Evolutionary conservation across 2,797 vertebrate species (phyloP), one percentile per base, ranked within the genome.

Genomic region (Hoplostethus atlanticus): DNA sequence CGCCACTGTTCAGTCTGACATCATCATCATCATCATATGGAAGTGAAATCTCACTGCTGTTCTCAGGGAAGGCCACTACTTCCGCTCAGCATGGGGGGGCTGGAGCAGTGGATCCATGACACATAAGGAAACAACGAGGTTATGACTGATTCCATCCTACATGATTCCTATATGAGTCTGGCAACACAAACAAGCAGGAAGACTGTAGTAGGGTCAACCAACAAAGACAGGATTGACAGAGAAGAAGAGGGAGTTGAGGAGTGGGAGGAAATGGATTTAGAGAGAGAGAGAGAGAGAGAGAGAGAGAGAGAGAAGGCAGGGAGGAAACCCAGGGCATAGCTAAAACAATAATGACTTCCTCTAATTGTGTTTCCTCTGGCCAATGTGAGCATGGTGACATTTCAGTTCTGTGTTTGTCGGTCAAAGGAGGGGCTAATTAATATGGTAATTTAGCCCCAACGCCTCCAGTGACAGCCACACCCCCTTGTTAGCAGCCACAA

Each of bases 401-500:
- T 94, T 93, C 82, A 84, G 86, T 73, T 79, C 86, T 87, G 84
- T 94, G 90, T 92, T 93, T 91, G 86, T 88, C 85, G 85, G 91
- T 91, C 87, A 91, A 89, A 92, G 77, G 89, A 93, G 88, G 89
- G 84, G 91, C 90, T 94, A 94, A 94, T 94, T 94, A 95, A 94
- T 94, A 94, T 94, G 92, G 81, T 92, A 92, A 95, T 95, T 92
- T 76, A 80, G 87, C 87, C 87, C 74, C 72, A 21, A 86, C 36
- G 85, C 89, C 90, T 91, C 89, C 90, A 86, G 90, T 89, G 91
- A 89, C 89, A 91, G 84, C 85, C 87, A 89, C 90, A 89, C 89
- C 89, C 88, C 88, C 89, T 94, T 86, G 84, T 94, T 95, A 95
- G 84, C 83, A 76, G 79, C 76, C 81, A 70, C 76, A 72, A 87